These are phyloP conservation scores for Eucera pruinosa DNA, from an alignment of 2,888 invertebrate genomes.

Conservation along the genomic window DNA sequence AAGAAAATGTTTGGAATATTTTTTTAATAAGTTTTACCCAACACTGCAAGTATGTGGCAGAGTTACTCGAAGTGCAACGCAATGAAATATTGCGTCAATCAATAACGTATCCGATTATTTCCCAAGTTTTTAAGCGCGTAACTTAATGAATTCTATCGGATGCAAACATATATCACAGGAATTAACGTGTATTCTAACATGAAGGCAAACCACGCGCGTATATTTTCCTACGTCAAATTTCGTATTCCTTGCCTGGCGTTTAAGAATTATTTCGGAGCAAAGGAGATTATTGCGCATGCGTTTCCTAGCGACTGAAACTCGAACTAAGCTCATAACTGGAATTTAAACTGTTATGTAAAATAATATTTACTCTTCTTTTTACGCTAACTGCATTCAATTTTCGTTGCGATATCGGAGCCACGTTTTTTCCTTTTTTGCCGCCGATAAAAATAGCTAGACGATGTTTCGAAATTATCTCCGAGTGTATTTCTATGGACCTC, in stretches of 20 bases:
- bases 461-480: too few species aligned
- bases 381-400: not conserved
- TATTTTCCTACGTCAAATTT: constrained; percentile 2
- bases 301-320: constrained; percentile 28
- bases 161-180: not conserved
- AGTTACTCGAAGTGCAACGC: too few species aligned
- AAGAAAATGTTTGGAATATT: too few species aligned
- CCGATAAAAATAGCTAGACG: too few species aligned
- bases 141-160: not conserved
- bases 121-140: not conserved
- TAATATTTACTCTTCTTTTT: not conserved
- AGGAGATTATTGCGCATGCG: constrained; percentile 38
- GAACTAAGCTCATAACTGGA: constrained; percentile 40
- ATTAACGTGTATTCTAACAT: not conserved
- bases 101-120: not conserved
- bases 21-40: too few species aligned
- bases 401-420: not conserved
- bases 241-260: not conserved
- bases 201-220: not conserved
- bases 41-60: too few species aligned
- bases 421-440: not conserved
- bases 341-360: constrained; percentile 35
- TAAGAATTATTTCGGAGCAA: constrained; percentile 13
- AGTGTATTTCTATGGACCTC: not conserved
- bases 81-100: not conserved